A percentile compares a stretch with the other conserved stretches of the same genome.
Evolutionary conservation across 1,140 invertebrate species (phyloP).

Genomic region (Drosophila arawakana): DNA sequence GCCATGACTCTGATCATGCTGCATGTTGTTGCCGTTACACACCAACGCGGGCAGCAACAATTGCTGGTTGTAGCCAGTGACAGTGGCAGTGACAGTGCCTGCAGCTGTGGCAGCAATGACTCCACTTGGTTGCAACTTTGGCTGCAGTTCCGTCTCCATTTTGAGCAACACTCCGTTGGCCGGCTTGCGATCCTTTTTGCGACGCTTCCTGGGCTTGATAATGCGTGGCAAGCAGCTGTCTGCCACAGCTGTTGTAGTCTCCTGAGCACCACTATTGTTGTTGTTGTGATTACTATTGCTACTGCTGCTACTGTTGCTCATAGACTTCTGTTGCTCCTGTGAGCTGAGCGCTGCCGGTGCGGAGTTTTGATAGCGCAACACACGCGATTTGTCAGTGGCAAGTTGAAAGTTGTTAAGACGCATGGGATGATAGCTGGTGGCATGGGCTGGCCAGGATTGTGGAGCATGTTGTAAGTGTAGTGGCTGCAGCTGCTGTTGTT

Average conservation of each 20-base stretch:
- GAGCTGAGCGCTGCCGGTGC: conserved; percentile 58
- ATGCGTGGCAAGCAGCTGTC: conserved; percentile 93
- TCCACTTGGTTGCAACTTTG: conserved; percentile 39
- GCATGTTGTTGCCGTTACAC: conserved; percentile 31
- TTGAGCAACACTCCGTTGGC: conserved; percentile 71
- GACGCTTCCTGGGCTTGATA: conserved; percentile 94
- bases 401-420: conserved; percentile 46
- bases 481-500: conserved; percentile 64
- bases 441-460: conserved; percentile 50
- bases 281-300: conserved; percentile 21
- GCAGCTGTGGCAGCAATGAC: no score
- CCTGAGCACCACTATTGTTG: conserved; percentile 7
- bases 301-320: conserved; percentile 1
- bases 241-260: conserved; percentile 12
- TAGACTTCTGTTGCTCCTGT: conserved; percentile 52
- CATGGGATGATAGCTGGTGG: conserved; percentile 55
- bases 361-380: conserved; percentile 74
- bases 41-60: conserved; percentile 4
- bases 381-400: conserved; percentile 59
- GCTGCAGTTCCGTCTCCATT: conserved; percentile 63
- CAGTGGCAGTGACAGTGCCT: not conserved
- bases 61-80: conserved; percentile 27
- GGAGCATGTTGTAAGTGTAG: conserved; percentile 29
- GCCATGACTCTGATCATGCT: conserved; percentile 75
- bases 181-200: conserved; percentile 93